Evolutionary conservation across 2,797 vertebrate genomes (phyloP).

Genomic region (Phrynocephalus vlangalii): DNA sequence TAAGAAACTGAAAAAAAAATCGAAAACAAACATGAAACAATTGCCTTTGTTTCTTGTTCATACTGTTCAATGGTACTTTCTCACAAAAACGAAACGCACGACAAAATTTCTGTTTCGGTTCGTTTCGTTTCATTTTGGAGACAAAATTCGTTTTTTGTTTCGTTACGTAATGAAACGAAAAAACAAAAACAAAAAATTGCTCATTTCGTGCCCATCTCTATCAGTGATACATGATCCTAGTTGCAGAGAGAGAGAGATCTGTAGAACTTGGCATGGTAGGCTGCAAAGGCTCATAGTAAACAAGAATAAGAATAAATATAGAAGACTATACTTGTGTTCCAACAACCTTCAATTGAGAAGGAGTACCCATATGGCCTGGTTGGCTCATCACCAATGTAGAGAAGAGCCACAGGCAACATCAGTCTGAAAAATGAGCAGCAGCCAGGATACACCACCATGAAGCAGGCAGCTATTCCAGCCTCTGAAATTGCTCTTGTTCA

Average conservation of each 20-base stretch:
- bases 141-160: too few species aligned
- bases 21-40: too few species aligned
- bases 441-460: neutral
- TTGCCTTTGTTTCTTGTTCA: too few species aligned
- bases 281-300: constrained; percentile 41
- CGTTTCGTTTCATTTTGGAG: too few species aligned
- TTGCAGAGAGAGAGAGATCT: constrained; percentile 22
- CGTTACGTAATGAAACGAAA: too few species aligned
- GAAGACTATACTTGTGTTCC: constrained; percentile 6
- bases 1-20: too few species aligned
- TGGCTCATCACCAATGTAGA: neutral
- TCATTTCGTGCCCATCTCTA: too few species aligned
- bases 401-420: constrained; percentile 12
- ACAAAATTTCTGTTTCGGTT: too few species aligned
- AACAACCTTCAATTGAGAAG: constrained; percentile 32
- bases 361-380: constrained; percentile 7
- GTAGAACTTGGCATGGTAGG: constrained; percentile 31
- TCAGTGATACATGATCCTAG: constrained; percentile 22
- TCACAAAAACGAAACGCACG: too few species aligned
- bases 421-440: constrained; percentile 29
- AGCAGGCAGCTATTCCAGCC: neutral
- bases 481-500: constrained; percentile 31
- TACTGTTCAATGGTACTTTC: too few species aligned
- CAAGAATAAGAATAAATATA: constrained; percentile 16
- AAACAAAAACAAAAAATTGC: too few species aligned